Evolutionary conservation across 30 jellyfish, hydroid and myxozoan species (phyloP).

Genomic region (Catostylus mosaicus): DNA sequence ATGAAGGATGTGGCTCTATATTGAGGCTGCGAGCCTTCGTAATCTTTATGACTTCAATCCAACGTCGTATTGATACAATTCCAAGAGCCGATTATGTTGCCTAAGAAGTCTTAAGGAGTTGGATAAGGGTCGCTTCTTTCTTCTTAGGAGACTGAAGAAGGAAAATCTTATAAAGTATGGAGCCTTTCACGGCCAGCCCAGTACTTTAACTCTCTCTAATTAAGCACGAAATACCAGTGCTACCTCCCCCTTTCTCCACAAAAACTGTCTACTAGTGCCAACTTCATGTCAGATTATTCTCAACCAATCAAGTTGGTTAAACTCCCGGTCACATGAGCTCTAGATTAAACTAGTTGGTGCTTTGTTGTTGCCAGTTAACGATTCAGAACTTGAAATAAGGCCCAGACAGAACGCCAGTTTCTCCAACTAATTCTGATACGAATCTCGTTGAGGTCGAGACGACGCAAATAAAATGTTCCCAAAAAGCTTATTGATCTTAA

Average conservation of each 20-base stretch:
- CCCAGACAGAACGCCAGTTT: slow-evolving; percentile 5
- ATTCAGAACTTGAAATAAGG: background rate
- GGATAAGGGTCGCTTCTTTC: background rate
- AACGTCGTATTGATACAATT: too few relatives aligned
- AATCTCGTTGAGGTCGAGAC: background rate
- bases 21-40: too few relatives aligned
- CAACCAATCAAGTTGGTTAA: background rate
- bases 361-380: background rate
- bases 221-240: background rate
- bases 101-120: background rate
- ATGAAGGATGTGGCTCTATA: too few relatives aligned
- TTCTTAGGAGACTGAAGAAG: background rate
- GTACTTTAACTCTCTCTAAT: background rate
- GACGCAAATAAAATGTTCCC: background rate
- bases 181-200: background rate
- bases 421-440: background rate
- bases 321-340: background rate
- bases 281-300: background rate
- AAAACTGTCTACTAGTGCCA: background rate
- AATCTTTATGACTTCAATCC: too few relatives aligned
- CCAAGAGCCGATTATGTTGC: background rate
- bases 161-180: background rate
- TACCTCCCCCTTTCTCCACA: background rate
- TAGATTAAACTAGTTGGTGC: background rate
- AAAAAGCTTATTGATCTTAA: background rate